These are phyloP conservation scores for Ceraclea dissimilis DNA, from an alignment of 2,888 invertebrate species.

Conservation along the genomic window DNA sequence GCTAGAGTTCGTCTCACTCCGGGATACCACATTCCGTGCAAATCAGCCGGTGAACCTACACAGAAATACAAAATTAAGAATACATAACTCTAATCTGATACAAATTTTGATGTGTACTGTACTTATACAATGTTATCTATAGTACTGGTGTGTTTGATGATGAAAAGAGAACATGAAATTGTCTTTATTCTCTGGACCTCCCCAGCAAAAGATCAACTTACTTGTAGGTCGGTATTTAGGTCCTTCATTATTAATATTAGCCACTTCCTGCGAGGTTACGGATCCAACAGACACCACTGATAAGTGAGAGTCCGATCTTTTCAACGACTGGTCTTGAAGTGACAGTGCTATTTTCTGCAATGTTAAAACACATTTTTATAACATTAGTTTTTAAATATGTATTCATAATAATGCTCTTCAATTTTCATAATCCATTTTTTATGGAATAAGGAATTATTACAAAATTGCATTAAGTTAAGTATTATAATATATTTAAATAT, in stretches of 20 bases:
- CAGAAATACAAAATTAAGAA: not conserved
- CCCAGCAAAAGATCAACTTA: not conserved
- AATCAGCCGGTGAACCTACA: constrained; percentile 79
- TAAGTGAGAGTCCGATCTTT: constrained; percentile 58
- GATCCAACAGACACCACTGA: constrained; percentile 63
- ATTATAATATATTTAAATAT: too few species aligned
- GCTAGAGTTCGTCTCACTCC: constrained; percentile 91
- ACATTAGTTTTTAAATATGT: too few species aligned
- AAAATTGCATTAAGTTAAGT: too few species aligned
- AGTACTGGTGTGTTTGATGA: too few species aligned
- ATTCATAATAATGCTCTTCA: too few species aligned
- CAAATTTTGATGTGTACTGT: too few species aligned
- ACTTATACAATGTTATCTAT: too few species aligned
- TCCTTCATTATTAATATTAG: constrained; percentile 49
- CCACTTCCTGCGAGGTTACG: constrained; percentile 64
- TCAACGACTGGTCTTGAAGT: constrained; percentile 50
- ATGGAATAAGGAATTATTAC: too few species aligned
- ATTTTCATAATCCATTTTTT: too few species aligned
- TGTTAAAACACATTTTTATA: constrained; percentile 9
- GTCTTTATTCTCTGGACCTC: too few species aligned
- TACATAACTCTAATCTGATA: too few species aligned
- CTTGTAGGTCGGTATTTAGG: constrained; percentile 29
- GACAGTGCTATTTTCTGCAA: constrained; percentile 58
- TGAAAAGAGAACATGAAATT: constrained; percentile 4
- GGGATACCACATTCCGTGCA: constrained; percentile 99